Evolutionary conservation across 1,140 invertebrate species (phyloP).

Genomic region (Gryllus bimaculatus): DNA sequence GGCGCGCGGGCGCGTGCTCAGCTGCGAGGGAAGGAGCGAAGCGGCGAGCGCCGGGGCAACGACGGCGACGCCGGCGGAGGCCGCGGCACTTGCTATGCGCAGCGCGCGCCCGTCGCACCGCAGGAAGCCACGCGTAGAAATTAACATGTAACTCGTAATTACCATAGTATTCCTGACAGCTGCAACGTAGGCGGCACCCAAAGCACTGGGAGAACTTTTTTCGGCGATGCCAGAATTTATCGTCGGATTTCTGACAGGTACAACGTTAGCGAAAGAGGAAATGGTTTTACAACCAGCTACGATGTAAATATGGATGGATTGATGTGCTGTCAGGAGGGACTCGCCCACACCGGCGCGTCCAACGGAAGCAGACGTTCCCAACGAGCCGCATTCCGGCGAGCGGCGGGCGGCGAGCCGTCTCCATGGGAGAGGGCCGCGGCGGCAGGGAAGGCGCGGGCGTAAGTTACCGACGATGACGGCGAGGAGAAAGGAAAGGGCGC

Average conservation of each 20-base stretch:
- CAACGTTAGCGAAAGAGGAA: conserved; percentile 3
- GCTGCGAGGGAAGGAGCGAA: too few species aligned
- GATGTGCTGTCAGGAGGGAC: background rate
- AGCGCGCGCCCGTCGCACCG: background rate
- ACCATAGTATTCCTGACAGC: background rate
- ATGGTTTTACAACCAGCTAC: background rate
- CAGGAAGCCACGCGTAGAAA: background rate
- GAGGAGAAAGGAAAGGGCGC: too few species aligned
- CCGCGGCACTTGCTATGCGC: background rate
- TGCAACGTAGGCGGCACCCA: background rate
- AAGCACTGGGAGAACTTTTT: background rate
- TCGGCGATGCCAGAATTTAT: background rate
- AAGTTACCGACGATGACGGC: background rate
- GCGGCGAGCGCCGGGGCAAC: too few species aligned
- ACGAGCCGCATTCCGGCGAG: background rate
- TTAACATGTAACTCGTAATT: conserved; percentile 1
- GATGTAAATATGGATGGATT: background rate
- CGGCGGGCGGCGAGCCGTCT: too few species aligned
- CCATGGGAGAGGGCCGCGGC: background rate
- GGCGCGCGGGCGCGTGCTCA: too few species aligned
- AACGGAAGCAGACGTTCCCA: background rate
- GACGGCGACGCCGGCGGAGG: too few species aligned
- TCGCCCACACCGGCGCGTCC: background rate
- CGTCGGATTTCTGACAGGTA: background rate
- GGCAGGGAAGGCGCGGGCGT: background rate